A percentile compares a stretch with the other conserved stretches of the same genome.
Evolutionary conservation across 2,113 vertebrate species (phyloP).

Genomic region (Hypanus sabinus): DNA sequence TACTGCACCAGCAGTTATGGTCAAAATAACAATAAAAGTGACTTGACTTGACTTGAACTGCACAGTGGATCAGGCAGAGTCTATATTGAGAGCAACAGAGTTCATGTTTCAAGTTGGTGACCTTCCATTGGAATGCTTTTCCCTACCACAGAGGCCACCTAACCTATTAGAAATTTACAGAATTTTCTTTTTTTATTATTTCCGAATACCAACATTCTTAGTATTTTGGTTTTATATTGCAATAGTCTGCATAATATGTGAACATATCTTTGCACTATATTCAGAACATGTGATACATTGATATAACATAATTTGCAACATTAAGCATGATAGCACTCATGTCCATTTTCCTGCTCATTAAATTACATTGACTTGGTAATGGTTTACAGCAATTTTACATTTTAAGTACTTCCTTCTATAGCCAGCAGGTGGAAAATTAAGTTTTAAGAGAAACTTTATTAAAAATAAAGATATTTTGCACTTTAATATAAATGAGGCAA

Average conservation of each 20-base stretch:
- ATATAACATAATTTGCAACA: background rate
- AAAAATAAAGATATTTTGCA: background rate
- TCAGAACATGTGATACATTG: background rate
- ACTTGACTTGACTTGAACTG: no score
- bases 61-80: no score
- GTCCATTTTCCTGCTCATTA: background rate
- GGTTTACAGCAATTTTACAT: background rate
- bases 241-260: background rate
- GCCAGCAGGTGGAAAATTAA: background rate
- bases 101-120: no score
- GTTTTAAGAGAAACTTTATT: background rate
- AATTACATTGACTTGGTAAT: background rate
- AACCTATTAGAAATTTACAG: no score
- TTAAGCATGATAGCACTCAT: background rate
- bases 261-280: background rate
- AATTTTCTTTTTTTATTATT: no score
- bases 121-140: no score
- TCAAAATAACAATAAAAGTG: no score
- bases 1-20: no score
- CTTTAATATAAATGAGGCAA: background rate
- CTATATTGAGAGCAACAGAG: no score
- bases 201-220: no score
- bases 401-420: background rate
- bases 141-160: no score
- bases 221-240: background rate